Evolutionary conservation across 2,888 invertebrate species (phyloP).

Genomic region (Drosophila ustulata): DNA sequence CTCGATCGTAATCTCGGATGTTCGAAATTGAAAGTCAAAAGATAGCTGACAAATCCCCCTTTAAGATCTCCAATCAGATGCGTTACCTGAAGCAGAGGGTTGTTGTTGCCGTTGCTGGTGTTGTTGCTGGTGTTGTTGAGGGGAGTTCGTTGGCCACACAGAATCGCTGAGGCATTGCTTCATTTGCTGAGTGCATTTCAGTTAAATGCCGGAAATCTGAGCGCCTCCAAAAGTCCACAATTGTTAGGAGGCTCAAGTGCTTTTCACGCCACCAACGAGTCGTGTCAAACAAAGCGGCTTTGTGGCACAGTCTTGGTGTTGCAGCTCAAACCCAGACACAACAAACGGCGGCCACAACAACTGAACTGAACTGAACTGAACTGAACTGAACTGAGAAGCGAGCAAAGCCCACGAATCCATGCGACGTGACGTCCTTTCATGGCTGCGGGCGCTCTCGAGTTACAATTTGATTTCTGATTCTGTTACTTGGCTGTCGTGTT

Average conservation of each 20-base stretch:
- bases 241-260: conserved; percentile 67
- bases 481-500: conserved; percentile 42
- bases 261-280: conserved; percentile 67
- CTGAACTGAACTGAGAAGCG: background rate
- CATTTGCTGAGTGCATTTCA: conserved; percentile 53
- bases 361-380: background rate
- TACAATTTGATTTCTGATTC: conserved; percentile 75
- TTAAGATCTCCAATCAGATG: conserved; percentile 26
- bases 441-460: conserved; percentile 66
- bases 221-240: conserved; percentile 49
- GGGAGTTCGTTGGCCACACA: conserved; percentile 26
- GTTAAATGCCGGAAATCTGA: conserved; percentile 61
- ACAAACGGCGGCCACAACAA: background rate
- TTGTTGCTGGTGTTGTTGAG: background rate
- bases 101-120: conserved; percentile 1
- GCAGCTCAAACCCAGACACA: conserved; percentile 25
- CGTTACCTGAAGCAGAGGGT: conserved; percentile 18
- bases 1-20: conserved; percentile 28
- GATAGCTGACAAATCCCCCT: conserved; percentile 26
- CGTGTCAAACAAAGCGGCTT: conserved; percentile 69
- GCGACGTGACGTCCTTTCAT: conserved; percentile 64
- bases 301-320: conserved; percentile 27
- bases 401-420: conserved; percentile 28
- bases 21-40: conserved; percentile 43
- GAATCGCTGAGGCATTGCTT: conserved; percentile 26